Base-by-base conservation (phyloP, 2,797 vertebrate species). In the Lithobates pipiens region DNA sequence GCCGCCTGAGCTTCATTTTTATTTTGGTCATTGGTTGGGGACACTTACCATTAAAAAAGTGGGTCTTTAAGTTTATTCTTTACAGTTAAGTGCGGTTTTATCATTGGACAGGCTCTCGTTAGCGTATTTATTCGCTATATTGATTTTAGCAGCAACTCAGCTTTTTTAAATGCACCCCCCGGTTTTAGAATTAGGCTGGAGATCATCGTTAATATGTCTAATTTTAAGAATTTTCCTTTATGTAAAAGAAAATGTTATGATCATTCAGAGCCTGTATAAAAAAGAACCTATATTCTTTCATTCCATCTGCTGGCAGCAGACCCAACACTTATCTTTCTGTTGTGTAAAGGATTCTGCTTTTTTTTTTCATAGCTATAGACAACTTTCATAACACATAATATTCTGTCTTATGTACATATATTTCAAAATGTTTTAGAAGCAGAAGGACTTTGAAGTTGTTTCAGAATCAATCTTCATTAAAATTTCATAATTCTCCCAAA, bases 401-500 rank as follows among this genome's bases (percentile, higher is more conserved):
- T 72, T 80, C 0, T 76, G 87, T 82, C 65, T 3, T 76, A 67
- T 85, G 76, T 88, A 80, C 73, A 25, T 83, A 39, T 70, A 67
- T 88, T 83, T 88, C 18, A 85, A 86, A 89, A 83, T 83, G 72
- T 65, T 65, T 32, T 68, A 77, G 15, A 7, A 23, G n/a, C 1
- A 4, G 23, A 5, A n/a, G 61, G 44, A 16, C 81, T 91, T 90
- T 91, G 85, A 91, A 89, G 73, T 27, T 86, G 82, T 85, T 61
- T 3, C 21, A 72, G 82, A 90, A 88, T 90, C 80, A 78, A 82
- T 88, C 70, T 85, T 75, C 39, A 85, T 91, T 86, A 91, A 88
- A 89, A 76, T 67, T 88, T 88, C 69, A 85, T 87, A 88, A 89
- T 74, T 78, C 83, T 76, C 23, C 61, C 46, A 89, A 83, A 77